Evolutionary conservation across 2,797 vertebrate genomes (phyloP), one percentile per base, ranked within the genome.

Genomic region (Sebastes goodei): DNA sequence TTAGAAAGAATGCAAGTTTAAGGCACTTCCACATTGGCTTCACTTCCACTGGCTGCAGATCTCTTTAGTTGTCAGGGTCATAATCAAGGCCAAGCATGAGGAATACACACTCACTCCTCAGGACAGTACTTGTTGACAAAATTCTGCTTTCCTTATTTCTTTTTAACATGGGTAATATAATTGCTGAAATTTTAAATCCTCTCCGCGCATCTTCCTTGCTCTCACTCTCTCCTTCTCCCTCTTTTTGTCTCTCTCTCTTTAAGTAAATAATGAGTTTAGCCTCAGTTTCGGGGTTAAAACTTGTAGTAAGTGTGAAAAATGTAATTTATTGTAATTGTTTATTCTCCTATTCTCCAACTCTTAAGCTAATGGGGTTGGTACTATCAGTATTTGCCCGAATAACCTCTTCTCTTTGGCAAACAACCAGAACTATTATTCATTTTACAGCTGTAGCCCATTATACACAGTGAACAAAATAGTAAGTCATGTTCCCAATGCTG

Each of bases 291-390:
- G 77, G 84, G 81, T 94, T 85, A 91, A 87, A 87, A 86, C 82
- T 82, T 82, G 86, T 84, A 80, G 84, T 88, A 82, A 90, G 86
- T 82, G 82, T 70, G 69, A 86, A 83, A 90, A 92, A 92, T 91
- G 86, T 87, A 92, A 91, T 94, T 42, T 91, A 94, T 92, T 93
- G 76, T 90, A 93, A 93, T 93, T 92, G 89, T 93, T 86, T 91
- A 87, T 85, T 86, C 67, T 82, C 81, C 81, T 25, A 84, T 88
- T 89, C 72, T 82, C 79, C 73, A 64, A 86, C 86, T 88, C 74
- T 86, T 82, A 55, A 84, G 81, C 83, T 87, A 87, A 93, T 86
- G 35, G 83, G 76, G 30, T 78, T 85, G 81, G 42, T 68, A 78
- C 74, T 71, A 69, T 83, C 79, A 82, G 69, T 82, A 81, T 88